Conservation (phyloP, 2,888 invertebrate species). For the Drosophila monieri region DNA sequence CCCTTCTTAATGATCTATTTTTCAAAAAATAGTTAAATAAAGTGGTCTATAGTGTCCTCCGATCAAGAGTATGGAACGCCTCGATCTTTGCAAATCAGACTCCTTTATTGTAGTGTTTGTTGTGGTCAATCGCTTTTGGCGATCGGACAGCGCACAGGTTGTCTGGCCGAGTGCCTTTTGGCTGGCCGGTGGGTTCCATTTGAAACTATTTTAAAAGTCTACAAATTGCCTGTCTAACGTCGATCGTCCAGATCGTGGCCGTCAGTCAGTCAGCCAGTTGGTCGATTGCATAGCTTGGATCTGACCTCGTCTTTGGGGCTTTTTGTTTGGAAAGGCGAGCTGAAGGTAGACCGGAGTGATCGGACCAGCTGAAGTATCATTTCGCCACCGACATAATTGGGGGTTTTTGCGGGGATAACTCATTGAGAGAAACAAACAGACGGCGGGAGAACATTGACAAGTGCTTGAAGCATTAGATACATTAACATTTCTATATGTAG, state of each 20-base stretch:
- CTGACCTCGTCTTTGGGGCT: conserved; percentile 66
- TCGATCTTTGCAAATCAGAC: not conserved
- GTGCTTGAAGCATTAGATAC: conserved; percentile 20
- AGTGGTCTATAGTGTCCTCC: not conserved
- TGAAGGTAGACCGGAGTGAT: conserved; percentile 23
- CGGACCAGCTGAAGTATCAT: conserved; percentile 41
- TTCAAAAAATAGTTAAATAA: too few species aligned
- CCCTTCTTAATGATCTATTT: too few species aligned
- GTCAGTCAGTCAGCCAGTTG: conserved; percentile 52
- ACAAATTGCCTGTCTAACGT: conserved; percentile 77
- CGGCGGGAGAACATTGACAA: conserved; percentile 14
- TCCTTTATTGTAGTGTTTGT: conserved; percentile 53
- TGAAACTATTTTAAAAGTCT: conserved; percentile 75
- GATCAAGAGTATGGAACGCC: conserved; percentile 10
- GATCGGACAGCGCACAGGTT: conserved; percentile 65
- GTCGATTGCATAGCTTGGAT: conserved; percentile 66
- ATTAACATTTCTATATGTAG: conserved; percentile 10
- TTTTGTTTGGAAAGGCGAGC: conserved; percentile 63
- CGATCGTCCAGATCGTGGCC: conserved; percentile 50
- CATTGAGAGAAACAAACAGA: conserved; percentile 20
- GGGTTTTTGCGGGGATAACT: conserved; percentile 47
- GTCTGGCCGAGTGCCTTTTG: conserved; percentile 44
- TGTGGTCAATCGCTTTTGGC: conserved; percentile 39
- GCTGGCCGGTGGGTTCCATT: conserved; percentile 49
- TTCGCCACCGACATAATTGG: conserved; percentile 54